Evolutionary conservation across 2,888 invertebrate species (phyloP).

Genomic region (Watsonalla cultraria): DNA sequence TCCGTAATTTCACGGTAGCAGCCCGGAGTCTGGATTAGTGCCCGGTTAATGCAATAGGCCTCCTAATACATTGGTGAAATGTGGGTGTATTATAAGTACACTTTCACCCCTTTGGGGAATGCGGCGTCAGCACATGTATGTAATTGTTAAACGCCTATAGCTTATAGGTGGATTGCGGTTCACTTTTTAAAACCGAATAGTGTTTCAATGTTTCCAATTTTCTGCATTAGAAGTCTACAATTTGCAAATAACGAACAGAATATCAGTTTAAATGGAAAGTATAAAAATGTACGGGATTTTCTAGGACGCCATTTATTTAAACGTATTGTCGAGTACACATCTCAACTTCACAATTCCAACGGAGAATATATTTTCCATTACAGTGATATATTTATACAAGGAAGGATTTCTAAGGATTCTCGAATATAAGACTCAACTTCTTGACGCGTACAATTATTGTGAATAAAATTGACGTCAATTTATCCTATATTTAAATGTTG

Average conservation of each 20-base stretch:
- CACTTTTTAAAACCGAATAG: too few relatives aligned
- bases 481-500: too few relatives aligned
- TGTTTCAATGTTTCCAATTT: too few relatives aligned
- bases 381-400: not conserved
- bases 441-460: not conserved
- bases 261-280: not conserved
- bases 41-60: too few relatives aligned
- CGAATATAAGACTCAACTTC: not conserved
- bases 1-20: too few relatives aligned
- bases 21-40: too few relatives aligned
- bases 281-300: not conserved
- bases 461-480: not conserved
- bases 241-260: not conserved
- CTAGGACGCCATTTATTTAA: not conserved
- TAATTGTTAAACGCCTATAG: too few relatives aligned
- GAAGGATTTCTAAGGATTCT: slow-evolving; percentile 2
- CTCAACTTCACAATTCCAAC: not conserved
- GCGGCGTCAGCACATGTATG: too few relatives aligned
- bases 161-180: too few relatives aligned
- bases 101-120: too few relatives aligned
- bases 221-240: not conserved
- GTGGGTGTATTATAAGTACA: too few relatives aligned
- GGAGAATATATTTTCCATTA: not conserved
- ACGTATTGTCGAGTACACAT: not conserved
- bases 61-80: too few relatives aligned